Evolutionary conservation across 1,140 invertebrate species (phyloP).

Genomic region (Bathynomus jamesi): DNA sequence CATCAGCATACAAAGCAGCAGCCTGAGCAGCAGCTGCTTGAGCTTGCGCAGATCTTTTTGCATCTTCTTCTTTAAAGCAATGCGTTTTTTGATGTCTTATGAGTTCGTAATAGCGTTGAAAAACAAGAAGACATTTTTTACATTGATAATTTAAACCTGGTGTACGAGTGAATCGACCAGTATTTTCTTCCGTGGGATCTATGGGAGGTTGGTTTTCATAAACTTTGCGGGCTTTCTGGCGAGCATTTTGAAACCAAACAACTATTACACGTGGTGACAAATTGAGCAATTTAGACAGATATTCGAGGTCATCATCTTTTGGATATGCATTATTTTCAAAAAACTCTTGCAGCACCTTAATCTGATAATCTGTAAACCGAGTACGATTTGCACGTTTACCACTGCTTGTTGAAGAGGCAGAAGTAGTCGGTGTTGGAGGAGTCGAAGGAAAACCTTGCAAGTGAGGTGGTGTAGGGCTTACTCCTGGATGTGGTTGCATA

Average conservation of each 20-base stretch:
- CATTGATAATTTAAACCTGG: constrained; percentile 97
- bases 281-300: constrained; percentile 88
- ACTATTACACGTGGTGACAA: constrained; percentile 91
- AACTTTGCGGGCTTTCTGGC: constrained; percentile 91
- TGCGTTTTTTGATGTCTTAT: constrained; percentile 98
- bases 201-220: constrained; percentile 90
- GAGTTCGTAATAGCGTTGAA: constrained; percentile 96
- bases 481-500: constrained; percentile 43
- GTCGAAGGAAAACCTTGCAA: constrained; percentile 31
- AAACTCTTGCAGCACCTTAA: constrained; percentile 97
- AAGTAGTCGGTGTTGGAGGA: constrained; percentile 25
- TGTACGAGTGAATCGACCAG: constrained; percentile 80
- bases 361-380: constrained; percentile 96
- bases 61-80: constrained; percentile 95
- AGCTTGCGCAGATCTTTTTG: constrained; percentile 81
- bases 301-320: constrained; percentile 98
- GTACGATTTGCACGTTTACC: constrained; percentile 96
- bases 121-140: constrained; percentile 95
- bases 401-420: constrained; percentile 50
- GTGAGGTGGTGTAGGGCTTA: constrained; percentile 38
- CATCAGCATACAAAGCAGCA: constrained; percentile 44
- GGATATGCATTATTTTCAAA: constrained; percentile 99
- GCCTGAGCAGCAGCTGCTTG: constrained; percentile 85
- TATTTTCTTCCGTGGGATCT: constrained; percentile 58
- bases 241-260: constrained; percentile 95